These are phyloP conservation scores for Bovichtus diacanthus DNA, from an alignment of 2,797 vertebrate genomes.

Conservation along the genomic window DNA sequence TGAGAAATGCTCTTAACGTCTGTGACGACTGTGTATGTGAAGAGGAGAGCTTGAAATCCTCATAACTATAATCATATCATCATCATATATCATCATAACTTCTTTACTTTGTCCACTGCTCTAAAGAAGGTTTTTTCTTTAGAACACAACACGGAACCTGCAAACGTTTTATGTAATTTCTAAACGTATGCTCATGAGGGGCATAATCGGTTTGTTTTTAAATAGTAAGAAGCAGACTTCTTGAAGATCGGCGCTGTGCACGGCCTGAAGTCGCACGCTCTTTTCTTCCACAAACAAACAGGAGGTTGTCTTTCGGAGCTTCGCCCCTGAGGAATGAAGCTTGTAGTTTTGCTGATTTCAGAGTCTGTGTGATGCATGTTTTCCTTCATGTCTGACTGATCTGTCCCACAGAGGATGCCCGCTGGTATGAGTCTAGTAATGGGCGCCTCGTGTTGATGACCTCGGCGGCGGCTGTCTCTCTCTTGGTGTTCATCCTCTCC, in stretches of 20 bases:
- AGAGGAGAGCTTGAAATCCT: constrained; percentile 13
- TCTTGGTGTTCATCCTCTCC: constrained; percentile 77
- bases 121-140: neutral
- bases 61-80: constrained; percentile 20
- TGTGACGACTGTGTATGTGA: neutral
- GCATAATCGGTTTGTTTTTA: constrained; percentile 6
- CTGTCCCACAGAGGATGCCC: constrained; percentile 74
- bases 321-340: constrained; percentile 45
- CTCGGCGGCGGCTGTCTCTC: constrained; percentile 39
- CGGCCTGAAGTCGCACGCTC: constrained; percentile 35
- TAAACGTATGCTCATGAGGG: constrained; percentile 8
- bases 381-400: constrained; percentile 60
- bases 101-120: constrained; percentile 16
- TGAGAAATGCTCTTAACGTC: constrained; percentile 39
- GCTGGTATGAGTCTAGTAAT: constrained; percentile 79
- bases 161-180: constrained; percentile 17
- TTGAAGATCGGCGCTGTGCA: constrained; percentile 15
- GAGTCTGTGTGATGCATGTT: constrained; percentile 67
- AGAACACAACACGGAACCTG: neutral
- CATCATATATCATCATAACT: no score
- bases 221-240: constrained; percentile 21
- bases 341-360: constrained; percentile 52
- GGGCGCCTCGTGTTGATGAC: constrained; percentile 71
- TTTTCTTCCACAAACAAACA: constrained; percentile 53
- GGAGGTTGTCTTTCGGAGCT: constrained; percentile 43